phyloP scores from a whole-genome alignment of 2,888 invertebrate genomes.

The Tetramorium bicarinatum region DNA sequence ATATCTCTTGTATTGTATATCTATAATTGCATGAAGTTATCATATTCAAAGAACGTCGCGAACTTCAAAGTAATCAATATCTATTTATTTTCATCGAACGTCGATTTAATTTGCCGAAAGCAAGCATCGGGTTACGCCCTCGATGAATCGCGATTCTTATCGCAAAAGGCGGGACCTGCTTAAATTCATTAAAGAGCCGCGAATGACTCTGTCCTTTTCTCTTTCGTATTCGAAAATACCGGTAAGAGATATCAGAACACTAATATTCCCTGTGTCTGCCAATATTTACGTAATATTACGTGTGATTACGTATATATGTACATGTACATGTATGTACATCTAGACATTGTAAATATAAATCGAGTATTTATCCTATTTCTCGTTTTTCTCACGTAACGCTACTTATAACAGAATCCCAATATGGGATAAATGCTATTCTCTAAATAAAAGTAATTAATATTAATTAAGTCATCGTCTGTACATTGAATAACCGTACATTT shows the following conservation, averaged over 20 bases:
- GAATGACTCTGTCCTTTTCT: constrained; percentile 16
- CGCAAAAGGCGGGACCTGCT: constrained; percentile 24
- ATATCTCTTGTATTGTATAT: not conserved
- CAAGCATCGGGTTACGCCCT: constrained; percentile 17
- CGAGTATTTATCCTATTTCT: not conserved
- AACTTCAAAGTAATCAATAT: constrained; percentile 28
- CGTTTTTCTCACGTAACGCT: not conserved
- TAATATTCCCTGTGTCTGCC: not conserved
- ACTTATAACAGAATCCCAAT: not conserved
- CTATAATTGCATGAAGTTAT: not conserved
- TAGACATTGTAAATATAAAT: not conserved
- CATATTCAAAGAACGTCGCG: not conserved
- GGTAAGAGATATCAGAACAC: constrained; percentile 14
- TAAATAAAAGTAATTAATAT: not conserved
- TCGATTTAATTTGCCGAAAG: constrained; percentile 28
- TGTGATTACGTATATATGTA: not conserved
- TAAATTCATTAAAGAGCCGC: constrained; percentile 35
- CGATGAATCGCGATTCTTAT: constrained; percentile 43
- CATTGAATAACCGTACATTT: not conserved
- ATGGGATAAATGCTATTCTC: not conserved
- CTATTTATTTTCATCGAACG: not conserved
- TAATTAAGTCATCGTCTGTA: not conserved
- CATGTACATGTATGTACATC: not conserved
- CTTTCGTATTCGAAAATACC: not conserved
- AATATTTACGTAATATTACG: not conserved